Evolutionary conservation across 1,140 invertebrate genomes (phyloP).

Genomic region (Ceratina calcarata): DNA sequence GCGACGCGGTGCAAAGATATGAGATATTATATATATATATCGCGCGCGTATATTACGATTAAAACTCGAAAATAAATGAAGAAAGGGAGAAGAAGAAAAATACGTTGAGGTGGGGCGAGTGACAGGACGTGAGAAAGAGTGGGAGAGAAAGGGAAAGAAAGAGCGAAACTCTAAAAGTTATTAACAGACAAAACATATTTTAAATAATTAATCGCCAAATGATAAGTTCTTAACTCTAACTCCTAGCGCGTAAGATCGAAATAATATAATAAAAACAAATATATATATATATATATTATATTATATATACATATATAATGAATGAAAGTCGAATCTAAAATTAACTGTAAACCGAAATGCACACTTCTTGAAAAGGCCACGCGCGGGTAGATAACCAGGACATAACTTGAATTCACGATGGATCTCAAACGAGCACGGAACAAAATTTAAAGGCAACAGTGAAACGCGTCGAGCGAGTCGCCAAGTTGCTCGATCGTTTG

Average conservation of each 20-base stretch:
- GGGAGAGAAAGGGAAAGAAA: conserved; percentile 59
- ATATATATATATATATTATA: conserved; percentile 47
- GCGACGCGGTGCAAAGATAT: neutral
- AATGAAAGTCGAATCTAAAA: conserved; percentile 81
- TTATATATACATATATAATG: conserved; percentile 60
- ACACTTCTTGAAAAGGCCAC: conserved; percentile 49
- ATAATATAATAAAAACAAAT: conserved; percentile 63
- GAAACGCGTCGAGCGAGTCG: conserved; percentile 42
- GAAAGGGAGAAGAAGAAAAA: neutral
- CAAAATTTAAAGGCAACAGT: conserved; percentile 44
- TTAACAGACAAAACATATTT: conserved; percentile 77
- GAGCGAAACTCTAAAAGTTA: conserved; percentile 57
- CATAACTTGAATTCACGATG: conserved; percentile 50
- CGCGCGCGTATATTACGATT: conserved; percentile 38
- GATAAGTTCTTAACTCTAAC: conserved; percentile 76
- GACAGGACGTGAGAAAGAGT: conserved; percentile 32
- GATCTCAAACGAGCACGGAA: conserved; percentile 43
- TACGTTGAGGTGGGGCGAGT: conserved; percentile 39
- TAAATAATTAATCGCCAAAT: conserved; percentile 80
- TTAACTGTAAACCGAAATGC: conserved; percentile 77
- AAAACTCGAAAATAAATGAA: conserved; percentile 32
- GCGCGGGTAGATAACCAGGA: conserved; percentile 29
- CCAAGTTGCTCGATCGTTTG: conserved; percentile 36
- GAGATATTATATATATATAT: conserved; percentile 44
- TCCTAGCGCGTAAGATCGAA: conserved; percentile 72